Conservation (phyloP, 2,113 vertebrate species). For the Pterophyllum scalare region DNA sequence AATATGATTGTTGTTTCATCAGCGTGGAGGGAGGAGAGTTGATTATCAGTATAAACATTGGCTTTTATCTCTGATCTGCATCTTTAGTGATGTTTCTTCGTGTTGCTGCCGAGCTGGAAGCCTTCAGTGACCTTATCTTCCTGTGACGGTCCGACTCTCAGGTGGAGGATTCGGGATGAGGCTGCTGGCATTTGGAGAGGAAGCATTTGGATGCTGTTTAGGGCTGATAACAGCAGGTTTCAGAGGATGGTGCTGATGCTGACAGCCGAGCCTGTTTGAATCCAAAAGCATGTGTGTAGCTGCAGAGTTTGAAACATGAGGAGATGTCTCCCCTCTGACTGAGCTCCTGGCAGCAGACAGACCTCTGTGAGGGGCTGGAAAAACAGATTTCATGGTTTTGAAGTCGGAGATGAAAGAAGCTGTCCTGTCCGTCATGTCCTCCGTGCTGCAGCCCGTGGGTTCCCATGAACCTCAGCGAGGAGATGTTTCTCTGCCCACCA, state of each 20-base stretch:
- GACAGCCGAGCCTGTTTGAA: too few relatives aligned
- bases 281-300: background rate
- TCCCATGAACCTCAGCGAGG: background rate
- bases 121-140: too few relatives aligned
- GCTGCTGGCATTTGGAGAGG: too few relatives aligned
- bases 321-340: too few relatives aligned
- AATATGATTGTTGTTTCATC: background rate
- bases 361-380: background rate
- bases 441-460: background rate
- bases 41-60: too few relatives aligned
- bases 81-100: background rate
- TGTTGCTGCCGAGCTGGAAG: background rate
- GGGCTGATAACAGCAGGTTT: too few relatives aligned
- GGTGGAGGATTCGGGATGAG: too few relatives aligned
- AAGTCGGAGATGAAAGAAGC: background rate
- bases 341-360: background rate
- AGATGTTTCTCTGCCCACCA: background rate
- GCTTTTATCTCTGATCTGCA: too few relatives aligned
- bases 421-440: too few relatives aligned
- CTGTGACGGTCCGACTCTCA: too few relatives aligned
- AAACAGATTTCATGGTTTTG: background rate
- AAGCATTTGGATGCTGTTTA: too few relatives aligned
- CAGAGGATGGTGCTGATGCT: too few relatives aligned
- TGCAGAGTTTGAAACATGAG: background rate
- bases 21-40: background rate